These are phyloP conservation scores for Rhopilema esculentum DNA, from an alignment of 30 jellyfish, hydroid and myxozoan genomes.

Conservation along the genomic window DNA sequence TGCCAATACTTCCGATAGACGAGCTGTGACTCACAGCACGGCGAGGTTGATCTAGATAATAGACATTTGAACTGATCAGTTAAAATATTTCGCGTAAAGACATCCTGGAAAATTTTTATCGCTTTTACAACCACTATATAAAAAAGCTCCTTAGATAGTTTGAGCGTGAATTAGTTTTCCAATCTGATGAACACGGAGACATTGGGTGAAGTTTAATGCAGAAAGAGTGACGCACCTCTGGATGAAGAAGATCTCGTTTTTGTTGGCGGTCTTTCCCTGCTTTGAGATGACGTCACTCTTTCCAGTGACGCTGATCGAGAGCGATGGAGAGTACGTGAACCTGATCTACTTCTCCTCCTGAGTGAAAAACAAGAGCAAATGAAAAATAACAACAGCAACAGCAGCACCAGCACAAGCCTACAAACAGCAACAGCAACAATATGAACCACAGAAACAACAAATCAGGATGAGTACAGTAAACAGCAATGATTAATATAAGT, in stretches of 20 bases:
- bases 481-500: too few species aligned
- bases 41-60: neutral
- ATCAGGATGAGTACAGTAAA: too few species aligned
- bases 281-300: neutral
- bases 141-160: too few species aligned
- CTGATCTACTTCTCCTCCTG: neutral
- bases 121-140: too few species aligned
- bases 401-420: neutral
- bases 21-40: constrained; percentile 28
- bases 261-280: neutral
- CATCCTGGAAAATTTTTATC: neutral
- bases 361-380: neutral
- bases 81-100: neutral
- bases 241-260: neutral
- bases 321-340: neutral
- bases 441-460: neutral
- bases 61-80: too few species aligned
- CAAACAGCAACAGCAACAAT: neutral
- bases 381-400: neutral
- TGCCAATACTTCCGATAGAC: constrained; percentile 47
- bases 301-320: neutral
- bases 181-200: too few species aligned
- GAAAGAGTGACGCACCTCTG: too few species aligned
- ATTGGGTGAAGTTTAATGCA: too few species aligned
- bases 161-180: too few species aligned